Percentiles rank a stretch among this genome's conserved stretches.
These are phyloP conservation scores for Scortum barcoo DNA, from an alignment of 2,113 vertebrate species.

Conservation along the genomic window DNA sequence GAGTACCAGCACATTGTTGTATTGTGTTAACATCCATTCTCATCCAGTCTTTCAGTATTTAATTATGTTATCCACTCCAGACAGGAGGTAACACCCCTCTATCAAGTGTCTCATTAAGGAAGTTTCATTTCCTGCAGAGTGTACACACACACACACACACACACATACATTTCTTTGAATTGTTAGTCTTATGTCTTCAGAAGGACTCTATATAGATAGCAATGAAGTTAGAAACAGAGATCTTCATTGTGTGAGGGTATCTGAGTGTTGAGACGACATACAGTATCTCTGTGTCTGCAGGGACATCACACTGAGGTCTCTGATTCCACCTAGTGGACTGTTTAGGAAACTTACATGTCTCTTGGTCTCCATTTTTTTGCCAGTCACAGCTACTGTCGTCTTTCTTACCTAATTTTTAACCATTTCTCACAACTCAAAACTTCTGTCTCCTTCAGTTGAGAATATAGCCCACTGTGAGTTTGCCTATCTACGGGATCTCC, in stretches of 20 bases:
- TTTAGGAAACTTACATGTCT: background rate
- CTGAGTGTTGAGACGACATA: background rate
- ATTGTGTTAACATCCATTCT: slow-evolving; percentile 17
- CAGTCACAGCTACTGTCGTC: background rate
- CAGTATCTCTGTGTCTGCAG: background rate
- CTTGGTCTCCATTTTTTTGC: background rate
- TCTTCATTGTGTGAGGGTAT: background rate
- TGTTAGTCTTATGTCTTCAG: slow-evolving; percentile 45
- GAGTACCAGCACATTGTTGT: background rate
- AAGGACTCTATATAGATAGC: slow-evolving; percentile 43
- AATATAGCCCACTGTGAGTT: slow-evolving; percentile 99
- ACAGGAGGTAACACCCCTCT: slow-evolving; percentile 32
- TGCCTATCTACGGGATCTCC: slow-evolving; percentile 96
- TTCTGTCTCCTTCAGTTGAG: slow-evolving; percentile 87
- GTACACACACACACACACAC: slow-evolving; percentile 18
- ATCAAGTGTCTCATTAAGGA: slow-evolving; percentile 59
- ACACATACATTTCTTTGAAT: slow-evolving; percentile 31
- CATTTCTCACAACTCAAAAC: background rate
- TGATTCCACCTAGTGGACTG: slow-evolving; percentile 67
- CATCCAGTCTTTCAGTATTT: slow-evolving; percentile 39
- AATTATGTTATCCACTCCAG: slow-evolving; percentile 59
- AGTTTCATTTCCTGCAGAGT: slow-evolving; percentile 61
- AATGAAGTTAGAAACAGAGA: slow-evolving; percentile 30
- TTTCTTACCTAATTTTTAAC: background rate
- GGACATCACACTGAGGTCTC: background rate